phyloP scores from a whole-genome alignment of 2,888 invertebrate genomes.

The Coenonympha glycerion region DNA sequence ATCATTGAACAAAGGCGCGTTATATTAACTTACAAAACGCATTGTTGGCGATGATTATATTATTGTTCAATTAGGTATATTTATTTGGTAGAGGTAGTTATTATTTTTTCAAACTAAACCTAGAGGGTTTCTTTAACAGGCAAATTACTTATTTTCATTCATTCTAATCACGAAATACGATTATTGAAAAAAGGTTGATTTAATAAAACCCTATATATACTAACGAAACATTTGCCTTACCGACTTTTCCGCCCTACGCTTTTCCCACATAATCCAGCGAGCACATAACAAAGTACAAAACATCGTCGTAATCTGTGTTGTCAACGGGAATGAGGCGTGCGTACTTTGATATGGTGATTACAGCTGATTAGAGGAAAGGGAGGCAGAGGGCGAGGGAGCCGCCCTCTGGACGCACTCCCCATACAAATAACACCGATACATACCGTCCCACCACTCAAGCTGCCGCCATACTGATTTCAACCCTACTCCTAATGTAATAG shows the following conservation, averaged over 20 bases:
- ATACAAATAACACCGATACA: slow-evolving; percentile 71
- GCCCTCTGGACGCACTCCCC: slow-evolving; percentile 66
- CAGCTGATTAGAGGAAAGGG: slow-evolving; percentile 72
- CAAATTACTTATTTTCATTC: no score
- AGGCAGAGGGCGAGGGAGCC: slow-evolving; percentile 44
- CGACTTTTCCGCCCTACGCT: neutral
- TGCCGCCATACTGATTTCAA: slow-evolving; percentile 20
- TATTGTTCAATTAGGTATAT: no score
- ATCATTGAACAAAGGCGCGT: no score
- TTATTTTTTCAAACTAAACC: no score
- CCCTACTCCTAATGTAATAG: slow-evolving; percentile 47
- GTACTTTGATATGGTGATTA: slow-evolving; percentile 77
- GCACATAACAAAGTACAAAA: slow-evolving; percentile 31
- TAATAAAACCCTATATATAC: no score
- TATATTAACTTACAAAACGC: no score
- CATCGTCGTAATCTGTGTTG: slow-evolving; percentile 63
- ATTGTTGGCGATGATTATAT: no score
- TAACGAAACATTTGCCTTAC: no score
- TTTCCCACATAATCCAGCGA: slow-evolving; percentile 32
- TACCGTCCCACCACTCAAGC: slow-evolving; percentile 20
- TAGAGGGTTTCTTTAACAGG: no score
- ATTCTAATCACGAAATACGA: no score
- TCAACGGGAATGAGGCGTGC: slow-evolving; percentile 69
- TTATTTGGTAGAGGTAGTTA: no score
- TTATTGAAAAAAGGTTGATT: no score